Base-by-base conservation (phyloP, 2,888 invertebrate species). In the Uloborus plumipes region DNA sequence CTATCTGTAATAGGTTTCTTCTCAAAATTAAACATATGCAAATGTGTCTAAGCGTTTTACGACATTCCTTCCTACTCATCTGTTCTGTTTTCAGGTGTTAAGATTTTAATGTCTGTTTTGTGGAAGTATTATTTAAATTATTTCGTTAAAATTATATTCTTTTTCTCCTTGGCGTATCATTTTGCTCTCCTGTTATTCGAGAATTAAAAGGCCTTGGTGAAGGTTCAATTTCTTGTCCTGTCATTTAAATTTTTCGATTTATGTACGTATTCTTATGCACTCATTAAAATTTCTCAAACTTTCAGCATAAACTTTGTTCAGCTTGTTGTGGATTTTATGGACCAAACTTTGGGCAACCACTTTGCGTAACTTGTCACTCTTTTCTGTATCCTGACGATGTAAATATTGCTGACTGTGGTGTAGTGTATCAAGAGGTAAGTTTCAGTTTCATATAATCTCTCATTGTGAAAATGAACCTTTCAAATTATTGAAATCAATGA, bases 281-380 rank as follows among this genome's bases (percentile, higher is more conserved):
- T 26, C 22, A 70, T 31, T 39, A n/a, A 31, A 31, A n/a, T 47
- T 58, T 1, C 14, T 49, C 0, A n/a, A 61, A 31, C 58, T 66
- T 61, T 51, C 90, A 94, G 94, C 92, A 93, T 88, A 89, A 91
- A 22, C 90, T 92, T 67, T 97, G 97, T 89, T 93, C 93, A 87
- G 92, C 94, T 77, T 97, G 97, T 88, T 94, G 94, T 90, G 97
- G 97, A 16, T 97, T 94, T 88, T 97, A 97, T 89, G 96, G 96
- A 0, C 94, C 95, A 0, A 95, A 94, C 89, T 97, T 94, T 88
- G 95, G 94, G 47, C 95, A 97, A 88, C 96, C 96, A 14, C 93
- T 96, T 0, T 98, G 97, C 89, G 93, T 94, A 18, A 95, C 96
- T 0, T 98, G 97, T 87, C 97, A 97, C 88, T 92, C 95, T 61